Conservation (phyloP, 2,888 invertebrate genomes). For the Orthosia incerta region DNA sequence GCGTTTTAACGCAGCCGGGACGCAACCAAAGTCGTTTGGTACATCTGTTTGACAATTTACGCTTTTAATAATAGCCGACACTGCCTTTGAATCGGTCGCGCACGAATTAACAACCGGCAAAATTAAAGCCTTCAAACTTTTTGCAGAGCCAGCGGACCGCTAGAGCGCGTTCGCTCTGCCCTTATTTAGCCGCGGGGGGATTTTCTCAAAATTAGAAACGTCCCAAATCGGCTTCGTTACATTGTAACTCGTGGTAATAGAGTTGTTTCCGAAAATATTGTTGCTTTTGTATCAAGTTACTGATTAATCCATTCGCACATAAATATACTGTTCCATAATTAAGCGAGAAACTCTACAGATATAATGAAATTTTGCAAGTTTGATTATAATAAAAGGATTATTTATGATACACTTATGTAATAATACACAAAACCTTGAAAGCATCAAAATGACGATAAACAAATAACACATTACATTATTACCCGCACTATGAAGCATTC, state of each 20-base stretch:
- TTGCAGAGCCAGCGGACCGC: conserved; percentile 79
- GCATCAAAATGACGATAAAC: background rate
- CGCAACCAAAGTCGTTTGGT: conserved; percentile 84
- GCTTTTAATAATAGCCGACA: conserved; percentile 89
- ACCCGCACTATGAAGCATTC: conserved; percentile 15
- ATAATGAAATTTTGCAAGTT: background rate
- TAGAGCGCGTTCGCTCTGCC: conserved; percentile 74
- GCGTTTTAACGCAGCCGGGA: conserved; percentile 83
- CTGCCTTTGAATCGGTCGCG: conserved; percentile 88
- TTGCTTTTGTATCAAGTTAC: conserved; percentile 56
- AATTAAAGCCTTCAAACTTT: conserved; percentile 89
- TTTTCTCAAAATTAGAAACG: conserved; percentile 79
- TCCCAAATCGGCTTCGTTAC: conserved; percentile 70
- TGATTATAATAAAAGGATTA: background rate
- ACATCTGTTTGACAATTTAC: conserved; percentile 91
- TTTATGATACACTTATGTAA: conserved; percentile 2
- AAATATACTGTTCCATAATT: conserved; percentile 49
- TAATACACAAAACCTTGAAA: background rate
- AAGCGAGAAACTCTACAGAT: conserved; percentile 7
- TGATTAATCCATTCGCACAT: conserved; percentile 53
- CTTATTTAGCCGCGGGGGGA: conserved; percentile 75
- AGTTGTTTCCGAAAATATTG: conserved; percentile 62
- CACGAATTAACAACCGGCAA: conserved; percentile 88
- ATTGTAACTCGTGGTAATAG: conserved; percentile 66
- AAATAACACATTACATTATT: background rate